Percentiles rank a stretch among this genome's conserved stretches.
Evolutionary conservation across 35 echinoderm and acorn worm genomes (phyloP).

Genomic region (Apostichopus californicus): DNA sequence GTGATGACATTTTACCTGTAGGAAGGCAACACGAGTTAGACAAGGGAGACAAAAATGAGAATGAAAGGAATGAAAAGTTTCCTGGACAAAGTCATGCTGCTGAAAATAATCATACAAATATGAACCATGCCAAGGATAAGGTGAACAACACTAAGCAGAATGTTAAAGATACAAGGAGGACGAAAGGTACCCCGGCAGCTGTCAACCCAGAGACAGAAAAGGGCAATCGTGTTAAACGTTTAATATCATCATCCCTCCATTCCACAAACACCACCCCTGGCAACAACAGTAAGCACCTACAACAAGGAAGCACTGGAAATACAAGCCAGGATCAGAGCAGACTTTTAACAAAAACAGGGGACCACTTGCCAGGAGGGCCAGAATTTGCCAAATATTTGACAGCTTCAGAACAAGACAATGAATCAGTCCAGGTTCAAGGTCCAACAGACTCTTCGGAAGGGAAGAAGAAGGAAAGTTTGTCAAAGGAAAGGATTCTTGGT

Average conservation of each 20-base stretch:
- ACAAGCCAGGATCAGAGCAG: neutral
- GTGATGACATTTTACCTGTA: neutral
- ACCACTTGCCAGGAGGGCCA: neutral
- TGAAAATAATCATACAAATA: neutral
- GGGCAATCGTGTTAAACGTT: neutral
- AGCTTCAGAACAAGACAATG: slow-evolving; percentile 15
- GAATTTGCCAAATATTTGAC: slow-evolving; percentile 36
- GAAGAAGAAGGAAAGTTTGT: neutral
- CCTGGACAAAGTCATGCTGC: neutral
- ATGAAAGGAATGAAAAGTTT: neutral
- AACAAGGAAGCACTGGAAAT: neutral
- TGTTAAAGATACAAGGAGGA: neutral
- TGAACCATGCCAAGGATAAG: neutral
- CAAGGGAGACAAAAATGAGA: neutral
- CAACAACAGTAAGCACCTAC: neutral
- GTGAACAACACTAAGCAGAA: neutral
- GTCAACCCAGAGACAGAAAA: neutral
- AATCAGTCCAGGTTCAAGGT: neutral
- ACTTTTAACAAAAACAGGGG: neutral
- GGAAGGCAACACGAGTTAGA: neutral
- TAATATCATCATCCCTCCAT: too few relatives aligned
- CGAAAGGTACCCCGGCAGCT: neutral
- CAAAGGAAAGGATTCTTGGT: neutral
- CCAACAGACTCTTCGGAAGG: neutral
- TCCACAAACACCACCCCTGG: neutral